Evolutionary conservation across 2,113 vertebrate genomes (phyloP), one percentile per base, ranked within the genome.

Genomic region (Thermophis baileyi): DNA sequence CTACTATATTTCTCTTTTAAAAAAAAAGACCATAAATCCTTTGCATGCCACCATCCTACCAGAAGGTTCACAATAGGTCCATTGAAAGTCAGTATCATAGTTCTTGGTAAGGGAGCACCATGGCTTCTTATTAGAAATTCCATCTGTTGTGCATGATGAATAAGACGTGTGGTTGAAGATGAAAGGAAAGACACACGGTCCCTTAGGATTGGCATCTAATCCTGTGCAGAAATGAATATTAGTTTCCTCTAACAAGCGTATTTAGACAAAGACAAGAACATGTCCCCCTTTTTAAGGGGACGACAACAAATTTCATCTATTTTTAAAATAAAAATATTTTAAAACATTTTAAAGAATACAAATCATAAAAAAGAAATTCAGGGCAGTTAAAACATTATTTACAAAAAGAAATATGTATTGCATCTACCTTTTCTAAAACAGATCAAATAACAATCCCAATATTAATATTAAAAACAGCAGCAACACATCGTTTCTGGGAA

Each of bases 51-150:
- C 69, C 69, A 74, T 89, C 88, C 60, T 89, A 94, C 93, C 92
- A 60, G 91, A 49, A 25, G 89, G 9, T 40, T 86, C 63, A 63
- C 93, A 94, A 49, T 85, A 92, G 22, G 57, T 50, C 90, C 90
- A 87, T 20, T 60, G 87, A 12, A 81, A 93, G 53, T 94, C 93
- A 49, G 4, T 18, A 49, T 94, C 91, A 35, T 90, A 94, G 54
- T 94, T 93, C 8, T 24, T 16, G 30, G 91, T 93, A 55, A 91
- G 87, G 24, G 93, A 50, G 10, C 93, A 94, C 93, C 93, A 94
- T 47, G 74, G 87, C 91, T 55, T 88, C 25, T 57, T 90, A 35
- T 63, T 60, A 25, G 85, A 81, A 51, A 92, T 92, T 4, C 92
- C 92, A 49, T 93, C 92, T 18, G 46, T 89, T 47, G 57, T 94